Conservation (phyloP, 2,113 vertebrate species). For the Hoplias malabaricus region DNA sequence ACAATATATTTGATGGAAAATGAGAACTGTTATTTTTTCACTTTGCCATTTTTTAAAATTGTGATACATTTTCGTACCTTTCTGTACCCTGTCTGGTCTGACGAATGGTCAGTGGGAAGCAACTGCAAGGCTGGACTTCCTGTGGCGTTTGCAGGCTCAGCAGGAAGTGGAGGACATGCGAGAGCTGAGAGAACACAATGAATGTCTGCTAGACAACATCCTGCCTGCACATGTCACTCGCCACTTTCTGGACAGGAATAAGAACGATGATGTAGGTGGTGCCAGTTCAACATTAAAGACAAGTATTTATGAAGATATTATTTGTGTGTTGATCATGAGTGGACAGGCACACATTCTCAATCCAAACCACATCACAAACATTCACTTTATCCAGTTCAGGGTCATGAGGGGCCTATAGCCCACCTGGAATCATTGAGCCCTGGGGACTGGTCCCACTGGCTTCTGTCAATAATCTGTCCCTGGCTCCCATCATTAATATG, state of each 20-base stretch:
- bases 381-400: too few species aligned
- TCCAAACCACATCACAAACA: too few species aligned
- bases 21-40: background rate
- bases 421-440: too few species aligned
- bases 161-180: slow-evolving; percentile 97
- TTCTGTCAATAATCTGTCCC: too few species aligned
- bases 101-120: slow-evolving; percentile 92
- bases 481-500: too few species aligned
- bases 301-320: background rate
- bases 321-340: background rate
- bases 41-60: background rate
- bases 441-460: too few species aligned
- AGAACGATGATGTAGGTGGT: slow-evolving; percentile 84
- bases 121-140: slow-evolving; percentile 91
- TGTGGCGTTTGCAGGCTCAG: slow-evolving; percentile 94
- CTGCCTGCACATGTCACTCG: slow-evolving; percentile 89
- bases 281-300: background rate
- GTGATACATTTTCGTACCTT: background rate
- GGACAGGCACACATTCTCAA: background rate
- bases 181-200: slow-evolving; percentile 91
- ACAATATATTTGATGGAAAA: background rate
- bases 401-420: too few species aligned
- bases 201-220: slow-evolving; percentile 92
- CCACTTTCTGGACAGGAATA: slow-evolving; percentile 91
- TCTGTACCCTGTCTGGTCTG: background rate